These are phyloP conservation scores for Cerastis leucographa DNA, from an alignment of 2,888 invertebrate species.

Conservation along the genomic window DNA sequence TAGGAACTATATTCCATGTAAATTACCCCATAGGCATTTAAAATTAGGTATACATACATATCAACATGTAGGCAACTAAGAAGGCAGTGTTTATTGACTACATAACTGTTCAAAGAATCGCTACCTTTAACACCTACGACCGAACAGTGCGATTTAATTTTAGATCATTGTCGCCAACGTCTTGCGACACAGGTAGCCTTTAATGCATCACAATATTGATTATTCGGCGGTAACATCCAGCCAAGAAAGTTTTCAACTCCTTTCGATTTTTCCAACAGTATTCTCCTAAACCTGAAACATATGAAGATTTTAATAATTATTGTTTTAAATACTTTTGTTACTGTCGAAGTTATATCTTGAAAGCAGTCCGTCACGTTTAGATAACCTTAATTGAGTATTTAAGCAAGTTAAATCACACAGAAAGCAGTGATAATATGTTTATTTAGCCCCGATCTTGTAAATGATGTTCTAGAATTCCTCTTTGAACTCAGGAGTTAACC, in stretches of 20 bases:
- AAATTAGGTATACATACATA: neutral
- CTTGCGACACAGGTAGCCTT: slow-evolving; percentile 1
- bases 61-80: neutral
- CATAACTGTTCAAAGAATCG: neutral
- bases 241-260: slow-evolving; percentile 68
- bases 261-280: slow-evolving; percentile 84
- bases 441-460: neutral
- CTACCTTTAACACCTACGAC: slow-evolving; percentile 5
- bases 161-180: slow-evolving; percentile 1
- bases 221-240: slow-evolving; percentile 69
- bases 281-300: slow-evolving; percentile 81
- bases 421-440: neutral
- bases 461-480: neutral
- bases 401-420: too few species aligned
- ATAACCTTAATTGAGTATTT: neutral
- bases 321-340: neutral
- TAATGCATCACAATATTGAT: slow-evolving; percentile 65
- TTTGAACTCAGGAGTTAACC: neutral
- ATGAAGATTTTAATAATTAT: neutral
- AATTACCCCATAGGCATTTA: neutral
- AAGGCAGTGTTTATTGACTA: neutral
- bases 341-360: neutral
- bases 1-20: neutral
- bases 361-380: neutral
- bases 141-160: neutral